These are phyloP conservation scores for Clanis bilineata DNA, from an alignment of 2,888 invertebrate genomes.

Conservation along the genomic window DNA sequence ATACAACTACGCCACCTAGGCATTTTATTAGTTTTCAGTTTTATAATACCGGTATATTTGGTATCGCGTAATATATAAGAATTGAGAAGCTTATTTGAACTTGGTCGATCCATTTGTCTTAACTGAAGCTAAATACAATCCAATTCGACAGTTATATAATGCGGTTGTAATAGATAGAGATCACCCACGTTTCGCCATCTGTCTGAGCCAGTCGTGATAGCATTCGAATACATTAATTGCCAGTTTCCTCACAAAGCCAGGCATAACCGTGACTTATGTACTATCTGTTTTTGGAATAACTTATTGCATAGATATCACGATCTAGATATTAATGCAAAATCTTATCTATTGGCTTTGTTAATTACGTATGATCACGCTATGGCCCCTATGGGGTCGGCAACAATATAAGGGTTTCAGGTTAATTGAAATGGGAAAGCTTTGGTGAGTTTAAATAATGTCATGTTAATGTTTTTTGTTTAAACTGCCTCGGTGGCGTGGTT, in stretches of 20 bases:
- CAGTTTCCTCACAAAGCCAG: neutral
- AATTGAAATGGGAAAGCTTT: too few species aligned
- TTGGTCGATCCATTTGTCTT: too few species aligned
- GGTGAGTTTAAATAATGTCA: too few species aligned
- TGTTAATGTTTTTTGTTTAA: too few species aligned
- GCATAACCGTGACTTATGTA: slow-evolving; percentile 4
- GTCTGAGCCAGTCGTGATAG: slow-evolving; percentile 1
- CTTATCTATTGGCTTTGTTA: neutral
- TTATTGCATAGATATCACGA: slow-evolving; percentile 8
- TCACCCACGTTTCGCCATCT: slow-evolving; percentile 4
- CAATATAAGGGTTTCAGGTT: neutral
- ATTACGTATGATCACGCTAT: slow-evolving; percentile 5
- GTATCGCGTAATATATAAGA: too few species aligned
- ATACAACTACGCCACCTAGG: too few species aligned
- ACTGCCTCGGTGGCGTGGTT: too few species aligned
- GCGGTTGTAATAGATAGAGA: neutral
- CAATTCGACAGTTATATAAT: neutral
- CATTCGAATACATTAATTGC: slow-evolving; percentile 8
- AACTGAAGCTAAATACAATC: neutral
- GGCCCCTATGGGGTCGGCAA: neutral
- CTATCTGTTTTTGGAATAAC: neutral
- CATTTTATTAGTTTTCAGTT: too few species aligned
- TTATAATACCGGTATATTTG: too few species aligned
- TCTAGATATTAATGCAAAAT: slow-evolving; percentile 12
- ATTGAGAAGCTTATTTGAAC: too few species aligned